These are phyloP conservation scores for Sylvietta virens DNA, from an alignment of 2,113 vertebrate genomes.

Conservation along the genomic window DNA sequence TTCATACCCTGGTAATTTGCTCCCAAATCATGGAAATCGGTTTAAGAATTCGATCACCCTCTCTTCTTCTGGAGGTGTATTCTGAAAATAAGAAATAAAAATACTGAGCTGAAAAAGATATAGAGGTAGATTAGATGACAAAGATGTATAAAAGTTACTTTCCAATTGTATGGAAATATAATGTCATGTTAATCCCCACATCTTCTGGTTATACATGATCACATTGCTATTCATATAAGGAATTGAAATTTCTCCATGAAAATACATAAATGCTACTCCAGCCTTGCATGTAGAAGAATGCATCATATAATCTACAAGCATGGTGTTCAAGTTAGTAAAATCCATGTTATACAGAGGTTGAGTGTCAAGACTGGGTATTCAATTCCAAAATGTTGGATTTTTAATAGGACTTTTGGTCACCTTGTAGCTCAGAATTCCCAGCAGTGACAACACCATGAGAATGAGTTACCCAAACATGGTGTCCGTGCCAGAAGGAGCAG, in stretches of 20 bases:
- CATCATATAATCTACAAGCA: background rate
- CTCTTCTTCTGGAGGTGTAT: background rate
- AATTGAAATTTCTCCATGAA: background rate
- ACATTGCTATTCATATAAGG: background rate
- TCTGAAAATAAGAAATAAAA: background rate
- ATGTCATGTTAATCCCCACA: background rate
- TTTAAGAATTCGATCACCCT: background rate
- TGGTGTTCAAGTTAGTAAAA: background rate
- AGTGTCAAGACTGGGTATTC: background rate
- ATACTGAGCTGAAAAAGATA: background rate
- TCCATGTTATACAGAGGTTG: background rate
- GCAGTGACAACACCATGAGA: background rate
- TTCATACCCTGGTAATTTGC: background rate
- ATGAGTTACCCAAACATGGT: background rate
- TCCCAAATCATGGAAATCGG: background rate
- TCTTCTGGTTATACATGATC: background rate
- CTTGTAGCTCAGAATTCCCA: background rate
- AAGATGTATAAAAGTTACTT: background rate
- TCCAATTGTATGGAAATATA: background rate
- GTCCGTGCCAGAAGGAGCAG: background rate
- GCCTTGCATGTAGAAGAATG: background rate
- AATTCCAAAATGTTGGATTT: background rate
- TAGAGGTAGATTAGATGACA: background rate
- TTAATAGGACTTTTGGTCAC: background rate
- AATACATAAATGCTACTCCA: background rate